A percentile compares a stretch with the other conserved stretches of the same genome.
Conservation (phyloP, 2,888 invertebrate genomes). For the Dyspetes luteomarginatus region DNA sequence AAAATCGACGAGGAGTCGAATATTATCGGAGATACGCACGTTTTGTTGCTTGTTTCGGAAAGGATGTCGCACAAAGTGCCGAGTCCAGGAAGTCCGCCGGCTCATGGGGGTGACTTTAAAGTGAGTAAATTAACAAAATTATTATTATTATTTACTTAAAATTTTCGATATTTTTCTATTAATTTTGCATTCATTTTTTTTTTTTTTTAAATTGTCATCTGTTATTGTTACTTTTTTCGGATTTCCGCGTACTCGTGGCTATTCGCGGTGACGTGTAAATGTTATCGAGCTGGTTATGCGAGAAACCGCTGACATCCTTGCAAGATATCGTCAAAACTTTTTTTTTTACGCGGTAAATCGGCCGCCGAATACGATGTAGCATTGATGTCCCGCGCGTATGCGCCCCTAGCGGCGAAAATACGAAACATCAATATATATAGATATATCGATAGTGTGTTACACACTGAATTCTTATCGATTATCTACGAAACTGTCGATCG, state of each 20-base stretch:
- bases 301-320: slow-evolving; percentile 47
- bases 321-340: neutral
- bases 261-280: neutral
- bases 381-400: neutral
- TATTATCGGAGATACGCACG: slow-evolving; percentile 21
- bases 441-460: no score
- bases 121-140: slow-evolving; percentile 71
- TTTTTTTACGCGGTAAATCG: neutral
- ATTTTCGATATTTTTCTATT: neutral
- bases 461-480: no score
- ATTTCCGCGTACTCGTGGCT: neutral
- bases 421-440: neutral
- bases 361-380: neutral
- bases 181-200: neutral
- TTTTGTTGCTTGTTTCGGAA: slow-evolving; percentile 26
- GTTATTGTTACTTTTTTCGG: neutral
- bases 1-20: slow-evolving; percentile 21
- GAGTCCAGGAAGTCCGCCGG: slow-evolving; percentile 75
- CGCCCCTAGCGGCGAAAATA: neutral
- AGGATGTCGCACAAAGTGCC: slow-evolving; percentile 78
- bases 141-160: neutral
- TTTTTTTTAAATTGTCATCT: neutral
- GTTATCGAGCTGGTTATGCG: slow-evolving; percentile 19
- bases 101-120: slow-evolving; percentile 80
- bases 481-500: no score